Evolutionary conservation across 2,113 vertebrate genomes (phyloP).

Genomic region (Pantherophis guttatus): DNA sequence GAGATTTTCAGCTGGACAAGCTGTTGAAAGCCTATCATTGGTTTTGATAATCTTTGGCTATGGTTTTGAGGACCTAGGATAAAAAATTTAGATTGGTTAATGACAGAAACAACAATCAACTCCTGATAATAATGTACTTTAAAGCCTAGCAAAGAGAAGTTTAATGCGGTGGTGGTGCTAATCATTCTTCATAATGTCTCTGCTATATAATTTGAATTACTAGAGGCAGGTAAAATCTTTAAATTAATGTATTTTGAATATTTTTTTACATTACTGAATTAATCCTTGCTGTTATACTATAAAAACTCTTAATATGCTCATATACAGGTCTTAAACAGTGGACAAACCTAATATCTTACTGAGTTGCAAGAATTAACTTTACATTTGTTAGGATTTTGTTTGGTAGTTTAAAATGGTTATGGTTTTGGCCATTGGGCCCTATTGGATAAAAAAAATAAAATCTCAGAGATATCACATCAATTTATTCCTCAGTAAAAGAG

Average conservation of each 20-base stretch:
- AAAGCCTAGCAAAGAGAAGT: background rate
- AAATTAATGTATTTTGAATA: constrained; percentile 46
- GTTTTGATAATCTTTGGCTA: constrained; percentile 64
- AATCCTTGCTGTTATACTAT: constrained; percentile 14
- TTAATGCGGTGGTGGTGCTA: background rate
- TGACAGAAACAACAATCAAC: constrained; percentile 62
- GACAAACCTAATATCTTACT: background rate
- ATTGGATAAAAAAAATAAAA: background rate
- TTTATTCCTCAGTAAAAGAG: background rate
- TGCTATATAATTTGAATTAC: constrained; percentile 16
- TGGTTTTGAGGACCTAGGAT: constrained; percentile 52
- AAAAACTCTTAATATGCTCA: background rate
- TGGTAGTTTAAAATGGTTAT: background rate
- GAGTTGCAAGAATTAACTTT: background rate
- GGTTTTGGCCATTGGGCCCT: background rate
- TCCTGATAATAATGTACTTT: constrained; percentile 50
- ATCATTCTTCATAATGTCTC: background rate
- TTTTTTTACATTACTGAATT: background rate
- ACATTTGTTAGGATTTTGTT: background rate
- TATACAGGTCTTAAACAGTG: background rate
- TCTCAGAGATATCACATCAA: background rate
- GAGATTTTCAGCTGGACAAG: constrained; percentile 55
- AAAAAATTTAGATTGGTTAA: constrained; percentile 45
- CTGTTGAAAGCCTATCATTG: constrained; percentile 63
- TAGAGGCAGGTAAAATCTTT: constrained; percentile 28